Percentiles rank a stretch among this genome's conserved stretches.
Evolutionary conservation across 2,113 vertebrate genomes (phyloP).

Genomic region (Ochotona curzoniae): DNA sequence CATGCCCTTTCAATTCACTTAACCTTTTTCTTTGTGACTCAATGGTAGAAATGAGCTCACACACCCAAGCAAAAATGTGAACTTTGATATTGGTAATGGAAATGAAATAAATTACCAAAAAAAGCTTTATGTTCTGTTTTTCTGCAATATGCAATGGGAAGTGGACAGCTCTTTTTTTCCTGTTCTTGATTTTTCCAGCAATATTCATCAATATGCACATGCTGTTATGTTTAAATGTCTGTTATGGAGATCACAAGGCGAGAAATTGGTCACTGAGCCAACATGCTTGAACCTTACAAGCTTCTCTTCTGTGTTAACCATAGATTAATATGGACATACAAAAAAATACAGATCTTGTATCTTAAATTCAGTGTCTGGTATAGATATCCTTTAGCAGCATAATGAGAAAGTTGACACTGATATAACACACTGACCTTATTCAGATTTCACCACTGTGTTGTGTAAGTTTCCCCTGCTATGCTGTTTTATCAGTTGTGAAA

Average conservation of each 20-base stretch:
- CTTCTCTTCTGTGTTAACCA: constrained; percentile 16
- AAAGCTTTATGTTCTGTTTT: background rate
- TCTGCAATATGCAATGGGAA: background rate
- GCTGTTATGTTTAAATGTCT: background rate
- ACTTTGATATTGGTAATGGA: background rate
- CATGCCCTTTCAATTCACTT: background rate
- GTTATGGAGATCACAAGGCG: background rate
- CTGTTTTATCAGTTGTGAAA: background rate
- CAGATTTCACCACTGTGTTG: background rate
- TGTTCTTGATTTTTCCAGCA: background rate
- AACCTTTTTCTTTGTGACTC: background rate
- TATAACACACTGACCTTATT: background rate
- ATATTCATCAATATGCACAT: background rate
- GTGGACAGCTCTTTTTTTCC: background rate
- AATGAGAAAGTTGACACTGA: background rate
- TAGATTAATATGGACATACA: background rate
- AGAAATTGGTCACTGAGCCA: too few species aligned
- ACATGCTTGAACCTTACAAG: background rate
- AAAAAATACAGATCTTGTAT: background rate
- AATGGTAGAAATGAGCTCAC: background rate
- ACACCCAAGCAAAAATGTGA: background rate
- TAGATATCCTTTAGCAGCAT: background rate
- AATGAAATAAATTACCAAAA: background rate
- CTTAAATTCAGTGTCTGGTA: background rate
- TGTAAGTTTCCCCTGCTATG: background rate